Conservation (phyloP, 2,797 vertebrate genomes). For the Enteromius thamalakanensis region DNA sequence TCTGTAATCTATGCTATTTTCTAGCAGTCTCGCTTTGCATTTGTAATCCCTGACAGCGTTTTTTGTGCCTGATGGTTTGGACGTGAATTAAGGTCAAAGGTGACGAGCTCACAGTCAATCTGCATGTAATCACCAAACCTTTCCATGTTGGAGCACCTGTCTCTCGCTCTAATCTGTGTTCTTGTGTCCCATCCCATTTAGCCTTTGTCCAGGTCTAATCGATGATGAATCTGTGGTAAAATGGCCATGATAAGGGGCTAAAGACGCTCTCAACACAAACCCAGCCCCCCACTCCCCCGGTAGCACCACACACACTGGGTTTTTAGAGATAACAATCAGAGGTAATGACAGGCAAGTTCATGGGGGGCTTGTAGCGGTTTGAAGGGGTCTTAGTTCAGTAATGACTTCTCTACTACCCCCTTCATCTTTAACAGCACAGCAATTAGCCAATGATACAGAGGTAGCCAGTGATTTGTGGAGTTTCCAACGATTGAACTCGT, state of each 20-base stretch:
- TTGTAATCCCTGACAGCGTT: background rate
- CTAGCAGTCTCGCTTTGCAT: constrained; percentile 1
- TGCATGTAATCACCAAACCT: constrained; percentile 32
- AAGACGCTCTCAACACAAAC: constrained; percentile 44
- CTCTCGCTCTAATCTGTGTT: constrained; percentile 43
- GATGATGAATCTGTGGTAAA: constrained; percentile 54
- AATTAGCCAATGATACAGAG: constrained; percentile 81
- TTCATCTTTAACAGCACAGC: constrained; percentile 70
- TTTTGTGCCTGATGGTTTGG: constrained; percentile 12
- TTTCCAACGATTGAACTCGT: constrained; percentile 71
- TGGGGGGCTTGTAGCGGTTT: constrained; percentile 31
- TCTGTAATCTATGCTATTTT: constrained; percentile 38
- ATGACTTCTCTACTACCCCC: constrained; percentile 70
- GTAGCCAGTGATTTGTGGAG: constrained; percentile 69
- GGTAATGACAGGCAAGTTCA: constrained; percentile 65
- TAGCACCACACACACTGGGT: constrained; percentile 54
- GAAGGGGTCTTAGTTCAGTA: constrained; percentile 59
- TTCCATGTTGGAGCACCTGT: constrained; percentile 53
- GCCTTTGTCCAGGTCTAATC: constrained; percentile 55
- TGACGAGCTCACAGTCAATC: constrained; percentile 32
- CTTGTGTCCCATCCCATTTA: constrained; percentile 53
- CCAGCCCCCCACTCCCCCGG: constrained; percentile 17
- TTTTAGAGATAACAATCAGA: constrained; percentile 73
- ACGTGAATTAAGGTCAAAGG: constrained; percentile 43
- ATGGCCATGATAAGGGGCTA: constrained; percentile 55